Evolutionary conservation across 2,888 invertebrate genomes (phyloP), one percentile per base, ranked within the genome.

Genomic region (Ornithoptera priamus): DNA sequence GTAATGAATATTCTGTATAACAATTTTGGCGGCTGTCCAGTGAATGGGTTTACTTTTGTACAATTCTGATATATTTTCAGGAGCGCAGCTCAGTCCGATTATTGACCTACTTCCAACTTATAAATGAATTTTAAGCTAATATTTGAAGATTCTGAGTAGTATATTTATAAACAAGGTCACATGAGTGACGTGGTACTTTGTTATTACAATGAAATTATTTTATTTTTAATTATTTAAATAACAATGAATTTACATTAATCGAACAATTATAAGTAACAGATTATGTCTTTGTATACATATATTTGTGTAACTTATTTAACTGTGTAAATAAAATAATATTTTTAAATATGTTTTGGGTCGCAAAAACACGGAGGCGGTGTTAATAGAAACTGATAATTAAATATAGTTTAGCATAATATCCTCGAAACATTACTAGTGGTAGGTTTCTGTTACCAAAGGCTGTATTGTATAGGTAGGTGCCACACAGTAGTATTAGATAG

Each of bases 91-190:
- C 74, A 72, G 77, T 75, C 72, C 75, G 80, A 81, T 80, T 82
- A 82, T 84, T 87, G 86, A 86, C 87, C 89, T 75, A 87, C 75
- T 80, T 85, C 76, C 70, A 75, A 69, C 72, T 73, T 73, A 75
- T 71, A 66, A 67, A 60, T 56, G 58, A 61, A 58, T 39, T 67
- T 53, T 61, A 60, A 53, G 15, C 46, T 42, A 36, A 20, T n/a
- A 22, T 56, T 58, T 65, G 46, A 65, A 68, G 67, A 61, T 71
- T 50, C 46, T 42, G 22, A 67, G 53, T 36, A 57, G 0, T 61
- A 58, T 30, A 61, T 61, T 62, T 65, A 64, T 36, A 30, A 18
- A 64, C 72, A 69, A 72, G 71, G 71, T 71, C 58, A 39, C 46
- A 64, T 30, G 15, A 30, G 1, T 20, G 20, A 57, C 57, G 12